Evolutionary conservation across 2,113 vertebrate species (phyloP).

Genomic region (Bufo gargarizans): DNA sequence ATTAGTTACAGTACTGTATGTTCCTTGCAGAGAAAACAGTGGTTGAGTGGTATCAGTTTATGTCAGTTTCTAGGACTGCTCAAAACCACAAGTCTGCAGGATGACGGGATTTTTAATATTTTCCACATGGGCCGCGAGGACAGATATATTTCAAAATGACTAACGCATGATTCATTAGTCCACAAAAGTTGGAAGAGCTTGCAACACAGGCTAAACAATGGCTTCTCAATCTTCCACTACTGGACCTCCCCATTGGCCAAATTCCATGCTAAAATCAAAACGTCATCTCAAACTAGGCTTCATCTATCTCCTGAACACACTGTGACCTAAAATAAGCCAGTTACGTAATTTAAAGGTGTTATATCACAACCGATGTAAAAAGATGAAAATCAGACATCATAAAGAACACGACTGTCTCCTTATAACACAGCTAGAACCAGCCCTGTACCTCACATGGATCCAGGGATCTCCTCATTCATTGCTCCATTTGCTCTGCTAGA

Average conservation of each 20-base stretch:
- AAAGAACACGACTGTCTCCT: no score
- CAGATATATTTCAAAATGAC: constrained; percentile 1
- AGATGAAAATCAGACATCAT: no score
- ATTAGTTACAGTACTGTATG: background rate
- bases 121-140: constrained; percentile 8
- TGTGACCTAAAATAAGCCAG: no score
- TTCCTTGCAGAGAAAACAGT: background rate
- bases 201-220: no score
- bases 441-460: no score
- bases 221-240: background rate
- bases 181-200: background rate
- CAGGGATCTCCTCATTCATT: no score
- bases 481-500: no score
- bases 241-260: background rate
- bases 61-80: background rate
- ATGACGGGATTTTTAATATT: constrained; percentile 13
- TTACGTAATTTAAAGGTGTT: no score
- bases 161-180: background rate
- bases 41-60: background rate
- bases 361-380: no score
- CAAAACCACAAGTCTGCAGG: constrained; percentile 28
- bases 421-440: no score
- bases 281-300: no score
- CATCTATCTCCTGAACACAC: no score
- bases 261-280: background rate